Percentiles rank a stretch among this genome's conserved stretches.
These are phyloP conservation scores for Aphelenchoides avenae DNA, from an alignment of 1,140 invertebrate genomes.

Conservation along the genomic window DNA sequence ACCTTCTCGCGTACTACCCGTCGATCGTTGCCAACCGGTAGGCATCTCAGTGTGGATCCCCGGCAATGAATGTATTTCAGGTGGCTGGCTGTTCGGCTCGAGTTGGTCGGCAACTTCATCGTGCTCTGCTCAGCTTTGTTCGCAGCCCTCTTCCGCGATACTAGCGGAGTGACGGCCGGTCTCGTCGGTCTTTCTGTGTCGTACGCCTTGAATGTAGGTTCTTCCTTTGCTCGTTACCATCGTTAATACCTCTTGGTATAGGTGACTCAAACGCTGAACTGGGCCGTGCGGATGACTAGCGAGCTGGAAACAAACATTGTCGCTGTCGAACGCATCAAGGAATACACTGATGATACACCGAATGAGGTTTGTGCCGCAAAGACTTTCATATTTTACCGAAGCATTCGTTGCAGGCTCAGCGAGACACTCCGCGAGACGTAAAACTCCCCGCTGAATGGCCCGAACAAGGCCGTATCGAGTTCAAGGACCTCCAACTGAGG, in stretches of 20 bases:
- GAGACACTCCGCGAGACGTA: too few relatives aligned
- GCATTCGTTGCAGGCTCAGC: too few relatives aligned
- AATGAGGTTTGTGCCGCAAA: slow-evolving; percentile 59
- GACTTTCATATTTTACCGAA: too few relatives aligned
- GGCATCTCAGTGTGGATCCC: slow-evolving; percentile 45
- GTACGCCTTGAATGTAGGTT: slow-evolving; percentile 64
- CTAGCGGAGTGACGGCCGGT: slow-evolving; percentile 69
- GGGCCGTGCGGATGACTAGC: slow-evolving; percentile 44
- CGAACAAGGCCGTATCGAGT: slow-evolving; percentile 13
- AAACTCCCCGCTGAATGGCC: too few relatives aligned
- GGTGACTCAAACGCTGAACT: slow-evolving; percentile 48
- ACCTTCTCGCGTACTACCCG: slow-evolving; percentile 62
- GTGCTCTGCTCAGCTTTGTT: slow-evolving; percentile 33
- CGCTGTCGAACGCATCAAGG: slow-evolving; percentile 52
- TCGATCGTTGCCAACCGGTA: slow-evolving; percentile 54
- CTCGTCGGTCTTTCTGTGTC: slow-evolving; percentile 65
- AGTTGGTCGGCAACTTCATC: slow-evolving; percentile 54
- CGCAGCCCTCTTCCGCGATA: slow-evolving; percentile 23
- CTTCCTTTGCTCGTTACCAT: too few relatives aligned
- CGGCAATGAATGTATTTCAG: too few relatives aligned
- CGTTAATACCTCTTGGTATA: too few relatives aligned
- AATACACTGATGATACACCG: slow-evolving; percentile 55
- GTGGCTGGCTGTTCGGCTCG: slow-evolving; percentile 64
- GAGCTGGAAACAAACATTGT: slow-evolving; percentile 56
- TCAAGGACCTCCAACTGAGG: slow-evolving; percentile 31